Evolutionary conservation across 2,797 vertebrate genomes (phyloP).

Genomic region (Xiphophorus birchmanni): DNA sequence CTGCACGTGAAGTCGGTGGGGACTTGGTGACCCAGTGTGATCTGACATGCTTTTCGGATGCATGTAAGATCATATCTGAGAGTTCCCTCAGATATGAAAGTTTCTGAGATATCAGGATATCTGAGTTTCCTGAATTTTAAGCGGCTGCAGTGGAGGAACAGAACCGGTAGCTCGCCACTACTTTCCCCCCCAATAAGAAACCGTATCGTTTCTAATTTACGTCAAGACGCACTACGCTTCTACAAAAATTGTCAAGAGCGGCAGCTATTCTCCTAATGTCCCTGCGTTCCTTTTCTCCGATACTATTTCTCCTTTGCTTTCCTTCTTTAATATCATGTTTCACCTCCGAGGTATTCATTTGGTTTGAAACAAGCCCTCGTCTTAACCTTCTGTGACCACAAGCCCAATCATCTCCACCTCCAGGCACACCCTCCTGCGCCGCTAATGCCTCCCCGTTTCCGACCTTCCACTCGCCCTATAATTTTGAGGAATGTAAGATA

Average conservation of each 20-base stretch:
- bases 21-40: background rate
- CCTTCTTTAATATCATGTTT: slow-evolving; percentile 63
- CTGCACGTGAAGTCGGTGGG: background rate
- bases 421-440: slow-evolving; percentile 26
- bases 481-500: slow-evolving; percentile 78
- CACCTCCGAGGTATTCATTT: slow-evolving; percentile 83
- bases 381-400: slow-evolving; percentile 28
- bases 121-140: background rate
- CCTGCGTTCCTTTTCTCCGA: slow-evolving; percentile 30
- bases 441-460: slow-evolving; percentile 56
- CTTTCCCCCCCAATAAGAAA: slow-evolving; percentile 25
- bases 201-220: slow-evolving; percentile 36
- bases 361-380: slow-evolving; percentile 67
- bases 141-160: background rate
- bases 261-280: slow-evolving; percentile 59
- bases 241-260: slow-evolving; percentile 69
- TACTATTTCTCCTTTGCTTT: slow-evolving; percentile 63
- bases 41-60: background rate
- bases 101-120: too few relatives aligned
- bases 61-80: background rate
- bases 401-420: slow-evolving; percentile 29
- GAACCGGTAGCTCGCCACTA: background rate
- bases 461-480: slow-evolving; percentile 55
- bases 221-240: slow-evolving; percentile 48
- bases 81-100: too few relatives aligned